Conservation (phyloP, 2,113 vertebrate species). For the Psittacula cyanocephala region DNA sequence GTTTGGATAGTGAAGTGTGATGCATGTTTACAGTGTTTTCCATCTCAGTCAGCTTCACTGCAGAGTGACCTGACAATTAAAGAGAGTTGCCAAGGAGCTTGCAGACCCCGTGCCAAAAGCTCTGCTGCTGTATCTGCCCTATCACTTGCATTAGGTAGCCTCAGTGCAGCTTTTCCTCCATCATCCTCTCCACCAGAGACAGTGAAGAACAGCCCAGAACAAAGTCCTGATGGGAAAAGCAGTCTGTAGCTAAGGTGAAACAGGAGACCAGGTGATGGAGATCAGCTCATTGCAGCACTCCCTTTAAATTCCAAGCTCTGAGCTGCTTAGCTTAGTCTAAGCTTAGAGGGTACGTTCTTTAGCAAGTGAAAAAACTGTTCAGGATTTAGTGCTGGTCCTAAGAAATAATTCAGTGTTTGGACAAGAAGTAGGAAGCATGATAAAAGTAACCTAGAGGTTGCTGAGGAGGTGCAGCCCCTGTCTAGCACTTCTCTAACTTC, state of each 20-base stretch:
- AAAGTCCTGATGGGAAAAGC: background rate
- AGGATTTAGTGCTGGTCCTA: background rate
- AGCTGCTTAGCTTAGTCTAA: rapidly evolving
- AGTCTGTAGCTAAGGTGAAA: background rate
- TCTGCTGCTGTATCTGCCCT: background rate
- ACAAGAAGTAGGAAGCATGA: background rate
- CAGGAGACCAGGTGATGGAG: background rate
- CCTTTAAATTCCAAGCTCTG: background rate
- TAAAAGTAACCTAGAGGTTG: background rate
- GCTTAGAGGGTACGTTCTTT: rapidly evolving
- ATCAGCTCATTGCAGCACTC: background rate
- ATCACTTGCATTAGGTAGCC: background rate
- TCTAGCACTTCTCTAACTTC: background rate
- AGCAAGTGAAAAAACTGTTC: background rate
- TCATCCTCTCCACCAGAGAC: background rate
- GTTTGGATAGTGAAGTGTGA: background rate
- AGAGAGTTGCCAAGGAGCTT: background rate
- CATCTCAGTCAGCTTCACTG: background rate
- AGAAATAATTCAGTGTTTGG: background rate
- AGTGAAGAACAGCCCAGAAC: background rate
- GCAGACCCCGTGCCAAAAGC: background rate
- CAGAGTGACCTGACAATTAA: background rate
- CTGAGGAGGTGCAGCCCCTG: background rate
- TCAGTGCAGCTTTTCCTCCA: background rate
- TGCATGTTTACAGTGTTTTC: background rate